Conservation (phyloP, 2,113 vertebrate species). For the Nestor notabilis region DNA sequence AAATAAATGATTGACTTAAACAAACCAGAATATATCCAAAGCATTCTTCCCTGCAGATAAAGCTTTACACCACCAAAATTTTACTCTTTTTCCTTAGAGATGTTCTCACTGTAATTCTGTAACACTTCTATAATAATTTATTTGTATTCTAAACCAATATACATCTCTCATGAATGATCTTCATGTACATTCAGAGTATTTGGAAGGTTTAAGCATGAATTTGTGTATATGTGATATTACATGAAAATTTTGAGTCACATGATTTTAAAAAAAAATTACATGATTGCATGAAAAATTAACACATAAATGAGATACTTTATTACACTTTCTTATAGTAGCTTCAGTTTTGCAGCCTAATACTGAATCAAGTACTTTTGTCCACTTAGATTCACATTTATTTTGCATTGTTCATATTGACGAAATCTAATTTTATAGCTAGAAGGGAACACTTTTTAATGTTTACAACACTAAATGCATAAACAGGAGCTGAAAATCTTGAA, state of each 20-base stretch:
- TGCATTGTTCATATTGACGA: neutral
- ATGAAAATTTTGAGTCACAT: neutral
- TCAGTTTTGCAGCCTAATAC: neutral
- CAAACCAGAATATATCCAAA: neutral
- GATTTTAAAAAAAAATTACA: neutral
- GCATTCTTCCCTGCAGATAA: neutral
- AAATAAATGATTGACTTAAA: neutral
- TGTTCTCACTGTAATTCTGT: neutral
- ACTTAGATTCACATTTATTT: neutral
- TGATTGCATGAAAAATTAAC: neutral
- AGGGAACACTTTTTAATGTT: neutral
- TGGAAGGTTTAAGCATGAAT: neutral
- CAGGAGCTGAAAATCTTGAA: neutral
- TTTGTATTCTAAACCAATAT: neutral
- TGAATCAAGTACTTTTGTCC: neutral
- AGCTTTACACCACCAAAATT: neutral
- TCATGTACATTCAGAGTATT: neutral
- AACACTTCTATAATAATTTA: neutral
- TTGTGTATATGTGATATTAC: neutral
- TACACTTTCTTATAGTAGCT: neutral
- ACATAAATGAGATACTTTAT: neutral
- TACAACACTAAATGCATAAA: neutral
- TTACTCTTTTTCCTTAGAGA: neutral
- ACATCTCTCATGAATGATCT: neutral
- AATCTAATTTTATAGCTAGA: neutral